Evolutionary conservation across 92 coral and sea anemone species (phyloP).

Genomic region (Micromussa lordhowensis): DNA sequence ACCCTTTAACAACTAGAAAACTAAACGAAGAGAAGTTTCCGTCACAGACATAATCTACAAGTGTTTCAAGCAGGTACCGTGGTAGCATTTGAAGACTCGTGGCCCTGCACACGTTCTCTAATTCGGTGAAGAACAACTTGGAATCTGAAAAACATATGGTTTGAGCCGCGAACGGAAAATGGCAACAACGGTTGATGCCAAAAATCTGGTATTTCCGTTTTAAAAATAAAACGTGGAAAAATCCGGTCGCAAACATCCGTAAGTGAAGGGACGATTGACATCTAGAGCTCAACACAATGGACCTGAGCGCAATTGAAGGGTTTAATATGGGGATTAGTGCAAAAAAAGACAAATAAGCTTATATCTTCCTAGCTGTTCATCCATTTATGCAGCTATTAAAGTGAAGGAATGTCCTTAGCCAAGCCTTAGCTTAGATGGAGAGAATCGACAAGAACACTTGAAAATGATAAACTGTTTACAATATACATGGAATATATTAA

Average conservation of each 20-base stretch:
- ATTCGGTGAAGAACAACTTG: too few species aligned
- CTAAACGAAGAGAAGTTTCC: too few species aligned
- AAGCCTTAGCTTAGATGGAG: background rate
- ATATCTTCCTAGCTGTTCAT: background rate
- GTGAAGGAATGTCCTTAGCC: background rate
- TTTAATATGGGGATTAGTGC: background rate
- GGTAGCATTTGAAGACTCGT: too few species aligned
- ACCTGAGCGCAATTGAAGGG: background rate
- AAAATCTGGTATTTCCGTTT: slow-evolving; percentile 12
- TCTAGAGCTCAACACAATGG: background rate
- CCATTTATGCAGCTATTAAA: background rate
- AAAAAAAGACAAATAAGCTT: slow-evolving; percentile 3
- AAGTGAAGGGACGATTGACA: background rate
- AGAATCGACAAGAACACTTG: background rate
- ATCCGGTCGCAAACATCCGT: background rate
- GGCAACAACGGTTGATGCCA: too few species aligned
- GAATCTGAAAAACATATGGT: background rate
- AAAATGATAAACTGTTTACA: background rate
- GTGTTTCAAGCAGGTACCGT: too few species aligned
- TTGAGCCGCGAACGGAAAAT: background rate
- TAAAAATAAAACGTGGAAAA: background rate
- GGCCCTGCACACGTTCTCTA: too few species aligned
- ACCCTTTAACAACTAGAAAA: too few species aligned
- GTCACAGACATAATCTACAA: too few species aligned
- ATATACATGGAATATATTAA: background rate